Evolutionary conservation across 2,113 vertebrate genomes (phyloP).

Genomic region (Limnothrissa miodon): DNA sequence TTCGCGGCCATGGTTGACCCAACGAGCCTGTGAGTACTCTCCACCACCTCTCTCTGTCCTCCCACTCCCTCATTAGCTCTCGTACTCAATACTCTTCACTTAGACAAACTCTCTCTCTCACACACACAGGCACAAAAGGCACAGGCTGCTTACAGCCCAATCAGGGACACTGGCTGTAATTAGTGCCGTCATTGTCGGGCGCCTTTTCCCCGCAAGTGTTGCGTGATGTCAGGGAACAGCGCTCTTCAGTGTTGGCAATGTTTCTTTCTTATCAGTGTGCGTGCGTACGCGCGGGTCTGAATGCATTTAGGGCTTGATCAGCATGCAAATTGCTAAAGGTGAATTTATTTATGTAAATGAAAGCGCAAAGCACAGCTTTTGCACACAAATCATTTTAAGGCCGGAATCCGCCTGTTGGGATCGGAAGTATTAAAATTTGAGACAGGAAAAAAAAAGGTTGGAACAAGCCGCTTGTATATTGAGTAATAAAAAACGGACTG

Average conservation of each 20-base stretch:
- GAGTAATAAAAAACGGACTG: conserved; percentile 15
- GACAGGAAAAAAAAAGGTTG: not conserved
- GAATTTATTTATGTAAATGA: conserved; percentile 70
- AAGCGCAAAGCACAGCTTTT: conserved; percentile 30
- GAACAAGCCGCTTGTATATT: conserved; percentile 8
- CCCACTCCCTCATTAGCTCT: not conserved
- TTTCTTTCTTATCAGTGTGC: conserved; percentile 42
- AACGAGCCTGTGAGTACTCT: not conserved
- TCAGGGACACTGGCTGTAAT: conserved; percentile 39
- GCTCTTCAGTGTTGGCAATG: conserved; percentile 21
- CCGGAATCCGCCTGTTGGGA: conserved; percentile 30
- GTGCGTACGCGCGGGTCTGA: conserved; percentile 35
- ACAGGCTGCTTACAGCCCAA: conserved; percentile 28
- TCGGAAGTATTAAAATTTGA: conserved; percentile 39
- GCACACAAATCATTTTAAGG: conserved; percentile 42
- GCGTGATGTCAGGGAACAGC: conserved; percentile 13
- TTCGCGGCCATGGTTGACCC: not conserved
- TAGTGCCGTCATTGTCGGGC: conserved; percentile 30
- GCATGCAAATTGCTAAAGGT: conserved; percentile 72
- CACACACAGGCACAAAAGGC: conserved; percentile 12
- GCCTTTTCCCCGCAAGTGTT: conserved; percentile 30
- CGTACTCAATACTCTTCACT: not conserved
- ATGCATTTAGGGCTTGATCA: conserved; percentile 63
- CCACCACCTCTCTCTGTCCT: not conserved
- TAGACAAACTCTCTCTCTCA: not conserved